Base-by-base conservation (phyloP, 2,113 vertebrate species). In the Amphiprion percula region DNA sequence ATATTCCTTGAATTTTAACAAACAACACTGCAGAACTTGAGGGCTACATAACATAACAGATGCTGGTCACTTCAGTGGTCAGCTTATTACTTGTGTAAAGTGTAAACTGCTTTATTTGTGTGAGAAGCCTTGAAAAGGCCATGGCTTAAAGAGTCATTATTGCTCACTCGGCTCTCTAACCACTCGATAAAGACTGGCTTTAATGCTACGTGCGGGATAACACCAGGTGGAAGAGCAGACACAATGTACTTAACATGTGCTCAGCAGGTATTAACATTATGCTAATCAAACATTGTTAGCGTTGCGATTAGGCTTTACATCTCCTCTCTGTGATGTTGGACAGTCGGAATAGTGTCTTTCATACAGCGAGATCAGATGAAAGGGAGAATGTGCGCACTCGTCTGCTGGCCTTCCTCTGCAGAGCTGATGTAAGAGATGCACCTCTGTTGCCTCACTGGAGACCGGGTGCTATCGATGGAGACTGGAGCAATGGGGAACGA, bases 371-470 rank as follows among this genome's bases (percentile, higher is more conserved):
- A 86, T 84, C 79, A 82, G 86, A 93, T 90, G 87, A 93, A 92
- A 92, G 87, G 37, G 76, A 28, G 37, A 30, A 28, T 33, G 74
- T 39, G 80, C 70, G 60, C 77, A 71, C 47, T 21, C 59, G 79
- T 90, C 74, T 44, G 44, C 72, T 78, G 78, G 79, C 65, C 85
- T 82, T 88, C 64, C 84, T 85, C 83, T 75, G 84, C 77, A 78
- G 77, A 66, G 76, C 86, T 93, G 93, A 94, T 89, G 93, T 80
- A 94, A 94, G 89, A 90, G 85, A 82, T 85, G 87, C 89, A 91
- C 91, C 92, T 90, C 86, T 46, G 89, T 94, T 94, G 89, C 90
- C 82, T 91, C 90, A 92, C 83, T 75, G 87, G 91, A 89, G 89
- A 87, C 85, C 81, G 74, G 82, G 86, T 71, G 59, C 82, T 94